These are phyloP conservation scores for Athrips mouffetella DNA, from an alignment of 2,888 invertebrate species.

Conservation along the genomic window DNA sequence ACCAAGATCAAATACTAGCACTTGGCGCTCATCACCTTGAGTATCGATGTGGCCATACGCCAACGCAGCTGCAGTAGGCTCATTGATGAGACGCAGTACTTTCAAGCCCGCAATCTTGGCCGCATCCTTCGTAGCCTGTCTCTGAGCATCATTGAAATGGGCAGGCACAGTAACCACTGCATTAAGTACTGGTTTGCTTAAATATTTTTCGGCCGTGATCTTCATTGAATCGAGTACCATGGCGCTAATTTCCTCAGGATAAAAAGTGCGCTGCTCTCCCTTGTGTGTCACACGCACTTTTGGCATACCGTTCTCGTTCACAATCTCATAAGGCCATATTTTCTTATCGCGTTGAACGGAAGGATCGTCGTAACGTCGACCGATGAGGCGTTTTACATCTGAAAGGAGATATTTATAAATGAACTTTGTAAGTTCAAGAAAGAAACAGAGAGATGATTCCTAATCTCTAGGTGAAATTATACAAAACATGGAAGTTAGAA, in stretches of 20 bases:
- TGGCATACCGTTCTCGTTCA: constrained; percentile 87
- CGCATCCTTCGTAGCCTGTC: constrained; percentile 95
- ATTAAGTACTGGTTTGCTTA: constrained; percentile 89
- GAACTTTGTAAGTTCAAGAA: no score
- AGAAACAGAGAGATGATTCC: no score
- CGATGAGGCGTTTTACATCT: constrained; percentile 95
- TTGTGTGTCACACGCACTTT: constrained; percentile 92
- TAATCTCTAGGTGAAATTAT: no score
- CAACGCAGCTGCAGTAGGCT: constrained; percentile 94
- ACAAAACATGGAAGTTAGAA: no score
- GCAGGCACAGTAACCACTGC: constrained; percentile 95
- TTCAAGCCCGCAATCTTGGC: constrained; percentile 94
- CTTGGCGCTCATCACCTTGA: constrained; percentile 87
- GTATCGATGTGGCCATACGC: constrained; percentile 95
- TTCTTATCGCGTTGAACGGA: constrained; percentile 97
- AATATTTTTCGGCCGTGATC: constrained; percentile 92
- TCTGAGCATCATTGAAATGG: constrained; percentile 94
- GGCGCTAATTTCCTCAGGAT: constrained; percentile 94
- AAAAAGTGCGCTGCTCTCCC: constrained; percentile 92
- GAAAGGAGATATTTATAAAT: no score
- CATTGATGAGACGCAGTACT: constrained; percentile 94
- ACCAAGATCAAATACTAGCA: constrained; percentile 87
- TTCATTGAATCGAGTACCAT: constrained; percentile 97
- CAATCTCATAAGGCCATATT: constrained; percentile 95
- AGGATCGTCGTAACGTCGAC: constrained; percentile 91